Base-by-base conservation (phyloP, 2,888 invertebrate genomes). In the Lithophane socia region DNA sequence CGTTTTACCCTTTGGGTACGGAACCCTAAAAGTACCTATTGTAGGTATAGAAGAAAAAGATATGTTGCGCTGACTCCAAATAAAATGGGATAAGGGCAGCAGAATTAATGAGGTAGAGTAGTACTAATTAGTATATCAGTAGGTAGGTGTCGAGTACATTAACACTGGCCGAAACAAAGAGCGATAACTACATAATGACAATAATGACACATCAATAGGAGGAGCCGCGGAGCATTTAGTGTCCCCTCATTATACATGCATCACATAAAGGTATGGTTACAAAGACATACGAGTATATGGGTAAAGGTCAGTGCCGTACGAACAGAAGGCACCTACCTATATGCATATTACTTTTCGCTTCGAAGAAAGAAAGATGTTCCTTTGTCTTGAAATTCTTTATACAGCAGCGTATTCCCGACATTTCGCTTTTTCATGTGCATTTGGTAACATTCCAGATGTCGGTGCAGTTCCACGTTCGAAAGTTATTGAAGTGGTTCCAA, bases 401-500 rank as follows among this genome's bases (percentile, higher is more conserved):
- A 71, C 70, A 67, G 54, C 73, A 21, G 66, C 29, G 71, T 72
- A 71, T 71, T 73, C 54, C 75, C 56, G 60, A 42, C 75, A 74
- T 81, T 83, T 76, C 69, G 79, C 64, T 77, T 81, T 69, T 73
- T 75, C 49, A 73, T 58, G 72, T 79, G 82, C 80, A 82, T 81
- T 83, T 88, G 88, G 88, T 86, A 82, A 64, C 65, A 69, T 83
- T 88, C 84, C 86, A 87, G 81, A 80, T 82, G 83, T 85, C 61
- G 68, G 61, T 77, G 82, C 82, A 81, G 69, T 77, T 83, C 60
- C 71, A 64, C 54, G 56, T 77, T 65, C 29, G 29, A 70, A 75
- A 77, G 77, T 83, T 74, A 84, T 88, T 88, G 87, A 84, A 87
- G 72, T 65, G 64, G 66, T 81, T 88, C 88, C 88, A 88, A 87